These are phyloP conservation scores for Brachypteracias leptosomus DNA, from an alignment of 2,113 vertebrate genomes.

Conservation along the genomic window DNA sequence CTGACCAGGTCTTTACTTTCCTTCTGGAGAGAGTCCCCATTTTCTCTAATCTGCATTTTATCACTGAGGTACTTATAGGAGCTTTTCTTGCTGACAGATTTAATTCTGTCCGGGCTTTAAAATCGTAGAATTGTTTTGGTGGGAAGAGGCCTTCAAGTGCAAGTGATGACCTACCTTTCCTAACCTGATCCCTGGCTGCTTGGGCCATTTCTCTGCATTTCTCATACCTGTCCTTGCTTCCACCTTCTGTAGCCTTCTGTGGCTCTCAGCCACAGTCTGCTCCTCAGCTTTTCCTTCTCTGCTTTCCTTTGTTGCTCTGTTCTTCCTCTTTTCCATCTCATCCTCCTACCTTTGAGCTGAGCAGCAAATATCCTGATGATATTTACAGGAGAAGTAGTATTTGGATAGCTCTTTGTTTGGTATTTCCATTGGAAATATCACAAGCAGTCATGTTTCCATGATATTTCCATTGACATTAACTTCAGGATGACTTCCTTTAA, in stretches of 20 bases:
- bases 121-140: neutral
- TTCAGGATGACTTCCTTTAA: constrained; percentile 43
- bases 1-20: neutral
- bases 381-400: constrained; percentile 61
- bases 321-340: constrained; percentile 13
- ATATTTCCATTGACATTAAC: constrained; percentile 66
- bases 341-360: constrained; percentile 10
- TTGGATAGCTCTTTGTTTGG: constrained; percentile 44
- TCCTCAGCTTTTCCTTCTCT: neutral
- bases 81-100: neutral
- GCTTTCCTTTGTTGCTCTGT: neutral
- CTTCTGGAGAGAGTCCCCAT: neutral
- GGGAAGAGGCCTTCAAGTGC: neutral
- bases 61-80: neutral
- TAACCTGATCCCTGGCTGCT: neutral
- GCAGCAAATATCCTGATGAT: constrained; percentile 51
- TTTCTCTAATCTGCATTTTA: neutral
- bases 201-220: neutral
- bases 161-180: neutral
- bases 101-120: neutral
- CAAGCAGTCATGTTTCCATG: constrained; percentile 50
- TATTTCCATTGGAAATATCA: constrained; percentile 70
- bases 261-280: neutral
- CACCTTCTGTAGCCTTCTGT: neutral
- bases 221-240: neutral